Evolutionary conservation across 2,797 vertebrate species (phyloP).

Genomic region (Anguilla pacifica): DNA sequence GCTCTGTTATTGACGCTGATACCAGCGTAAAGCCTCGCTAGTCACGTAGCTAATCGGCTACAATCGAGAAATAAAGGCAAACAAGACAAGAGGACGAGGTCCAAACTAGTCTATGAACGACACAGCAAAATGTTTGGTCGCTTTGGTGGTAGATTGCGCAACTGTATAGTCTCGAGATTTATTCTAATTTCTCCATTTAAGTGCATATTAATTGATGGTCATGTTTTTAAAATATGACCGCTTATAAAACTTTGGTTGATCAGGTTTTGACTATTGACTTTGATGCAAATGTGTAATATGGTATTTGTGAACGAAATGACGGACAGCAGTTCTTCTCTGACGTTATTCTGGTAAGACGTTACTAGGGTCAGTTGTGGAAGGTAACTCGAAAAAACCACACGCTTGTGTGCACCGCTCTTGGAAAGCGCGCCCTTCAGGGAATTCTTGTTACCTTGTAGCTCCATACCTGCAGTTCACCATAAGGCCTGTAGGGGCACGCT

Average conservation of each 20-base stretch:
- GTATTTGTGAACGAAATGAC: neutral
- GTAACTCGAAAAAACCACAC: neutral
- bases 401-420: neutral
- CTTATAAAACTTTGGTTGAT: neutral
- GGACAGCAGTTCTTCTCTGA: neutral
- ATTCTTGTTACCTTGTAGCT: neutral
- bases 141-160: neutral
- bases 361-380: neutral
- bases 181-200: neutral
- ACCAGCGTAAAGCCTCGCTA: neutral
- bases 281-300: neutral
- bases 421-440: neutral
- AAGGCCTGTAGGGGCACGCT: neutral
- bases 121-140: neutral
- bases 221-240: neutral
- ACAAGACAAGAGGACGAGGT: neutral
- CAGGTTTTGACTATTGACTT: neutral
- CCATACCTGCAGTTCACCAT: neutral
- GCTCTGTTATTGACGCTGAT: neutral
- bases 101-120: neutral
- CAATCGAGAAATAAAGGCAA: neutral
- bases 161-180: neutral
- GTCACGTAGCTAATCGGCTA: neutral
- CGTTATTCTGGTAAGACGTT: neutral
- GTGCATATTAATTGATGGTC: neutral